A percentile compares a stretch with the other conserved stretches of the same genome.
Conservation (phyloP, 2,888 invertebrate genomes). For the Patella caerulea region DNA sequence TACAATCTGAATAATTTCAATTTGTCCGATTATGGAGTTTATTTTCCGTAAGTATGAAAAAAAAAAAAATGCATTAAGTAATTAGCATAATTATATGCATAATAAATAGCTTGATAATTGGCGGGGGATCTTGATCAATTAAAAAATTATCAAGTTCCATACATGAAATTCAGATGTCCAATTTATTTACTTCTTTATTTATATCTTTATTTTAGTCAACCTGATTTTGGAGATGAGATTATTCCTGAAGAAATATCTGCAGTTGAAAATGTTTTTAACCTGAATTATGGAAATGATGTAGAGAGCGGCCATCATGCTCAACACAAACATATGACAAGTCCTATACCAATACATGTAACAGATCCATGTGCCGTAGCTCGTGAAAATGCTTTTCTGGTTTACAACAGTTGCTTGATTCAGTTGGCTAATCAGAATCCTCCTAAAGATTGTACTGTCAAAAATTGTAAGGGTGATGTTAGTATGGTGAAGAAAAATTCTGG, state of each 20-base stretch:
- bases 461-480: neutral
- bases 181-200: too few species aligned
- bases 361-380: neutral
- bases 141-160: too few species aligned
- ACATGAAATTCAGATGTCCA: too few species aligned
- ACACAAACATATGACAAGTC: neutral
- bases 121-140: too few species aligned
- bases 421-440: conserved; percentile 1
- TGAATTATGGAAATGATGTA: neutral
- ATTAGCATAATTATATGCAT: too few species aligned
- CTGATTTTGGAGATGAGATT: neutral
- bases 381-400: neutral
- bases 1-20: too few species aligned
- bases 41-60: too few species aligned
- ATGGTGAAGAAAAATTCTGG: neutral
- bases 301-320: neutral
- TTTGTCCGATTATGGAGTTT: too few species aligned
- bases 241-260: neutral
- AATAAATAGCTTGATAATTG: too few species aligned
- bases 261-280: neutral
- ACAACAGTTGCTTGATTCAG: conserved; percentile 7
- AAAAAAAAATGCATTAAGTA: too few species aligned
- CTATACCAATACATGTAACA: neutral
- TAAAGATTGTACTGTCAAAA: neutral
- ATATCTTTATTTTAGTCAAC: too few species aligned